These are phyloP conservation scores for Aricia artaxerxes DNA, from an alignment of 2,888 invertebrate genomes.

Conservation along the genomic window DNA sequence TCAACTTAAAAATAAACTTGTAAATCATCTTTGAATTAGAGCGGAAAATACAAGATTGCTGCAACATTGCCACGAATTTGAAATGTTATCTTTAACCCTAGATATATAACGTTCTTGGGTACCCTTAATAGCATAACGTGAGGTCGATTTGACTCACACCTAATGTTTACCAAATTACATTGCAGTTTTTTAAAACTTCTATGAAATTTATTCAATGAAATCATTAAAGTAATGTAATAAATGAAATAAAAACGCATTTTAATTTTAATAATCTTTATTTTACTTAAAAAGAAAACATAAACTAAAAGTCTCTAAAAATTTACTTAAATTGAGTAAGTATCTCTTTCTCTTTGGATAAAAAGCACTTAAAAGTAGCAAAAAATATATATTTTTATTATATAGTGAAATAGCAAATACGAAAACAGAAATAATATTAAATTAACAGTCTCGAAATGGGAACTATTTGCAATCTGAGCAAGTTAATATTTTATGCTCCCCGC, in stretches of 20 bases:
- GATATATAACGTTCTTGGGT: not conserved
- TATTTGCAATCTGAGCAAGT: not conserved
- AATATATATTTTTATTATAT: not conserved
- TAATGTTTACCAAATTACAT: not conserved
- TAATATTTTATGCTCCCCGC: constrained; percentile 9
- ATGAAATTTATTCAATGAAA: not conserved
- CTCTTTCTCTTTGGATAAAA: not conserved
- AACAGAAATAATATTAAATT: not conserved
- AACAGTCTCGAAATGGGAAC: not conserved
- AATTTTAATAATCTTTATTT: no score
- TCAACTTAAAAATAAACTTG: no score
- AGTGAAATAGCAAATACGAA: not conserved
- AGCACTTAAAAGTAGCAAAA: not conserved
- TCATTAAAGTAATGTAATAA: not conserved
- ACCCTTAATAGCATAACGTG: not conserved
- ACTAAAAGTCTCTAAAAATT: not conserved
- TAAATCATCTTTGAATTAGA: no score
- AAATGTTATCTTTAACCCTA: no score
- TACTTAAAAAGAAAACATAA: not conserved
- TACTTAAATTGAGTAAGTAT: not conserved
- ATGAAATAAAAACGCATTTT: no score
- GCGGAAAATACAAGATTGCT: no score
- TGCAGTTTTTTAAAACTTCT: not conserved
- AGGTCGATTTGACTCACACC: not conserved
- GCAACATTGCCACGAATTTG: no score